These are phyloP conservation scores for Bujurquina vittata DNA, from an alignment of 2,113 vertebrate genomes.

Conservation along the genomic window DNA sequence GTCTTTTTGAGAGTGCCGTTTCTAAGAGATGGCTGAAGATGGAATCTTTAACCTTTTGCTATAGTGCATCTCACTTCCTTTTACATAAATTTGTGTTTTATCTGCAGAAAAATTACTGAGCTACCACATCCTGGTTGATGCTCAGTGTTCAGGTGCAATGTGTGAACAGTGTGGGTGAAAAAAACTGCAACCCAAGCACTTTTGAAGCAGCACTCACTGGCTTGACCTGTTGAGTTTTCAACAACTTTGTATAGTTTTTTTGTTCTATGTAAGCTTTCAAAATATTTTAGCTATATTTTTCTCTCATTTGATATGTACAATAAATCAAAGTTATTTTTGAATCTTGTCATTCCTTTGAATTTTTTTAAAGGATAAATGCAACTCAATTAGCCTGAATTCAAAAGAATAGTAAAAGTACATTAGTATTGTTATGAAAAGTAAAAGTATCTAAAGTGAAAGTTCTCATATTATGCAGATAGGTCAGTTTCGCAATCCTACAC, in stretches of 20 bases:
- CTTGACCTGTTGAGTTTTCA: slow-evolving; percentile 2
- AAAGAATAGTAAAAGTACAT: not conserved
- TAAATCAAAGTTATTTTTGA: not conserved
- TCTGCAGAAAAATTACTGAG: slow-evolving; percentile 23
- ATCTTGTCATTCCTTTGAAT: not conserved
- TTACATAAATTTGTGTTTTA: slow-evolving; percentile 18
- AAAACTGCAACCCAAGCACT: slow-evolving; percentile 10
- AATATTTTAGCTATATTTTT: not conserved
- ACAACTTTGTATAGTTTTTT: not conserved
- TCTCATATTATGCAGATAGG: not conserved
- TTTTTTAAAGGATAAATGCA: not conserved
- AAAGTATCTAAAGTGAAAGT: not conserved
- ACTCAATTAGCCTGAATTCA: not conserved
- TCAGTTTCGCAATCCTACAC: not conserved
- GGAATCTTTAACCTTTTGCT: not conserved
- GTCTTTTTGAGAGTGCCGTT: rapidly evolving
- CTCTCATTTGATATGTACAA: not conserved
- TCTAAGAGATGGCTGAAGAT: not conserved
- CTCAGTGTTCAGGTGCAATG: not conserved
- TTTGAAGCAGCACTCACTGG: not conserved
- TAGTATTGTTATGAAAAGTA: not conserved
- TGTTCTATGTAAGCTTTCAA: not conserved
- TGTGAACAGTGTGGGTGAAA: not conserved
- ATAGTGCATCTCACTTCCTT: slow-evolving; percentile 24
- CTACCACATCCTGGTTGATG: slow-evolving; percentile 66